Conservation (phyloP, 2,888 invertebrate species). For the Epinotia demarniana region DNA sequence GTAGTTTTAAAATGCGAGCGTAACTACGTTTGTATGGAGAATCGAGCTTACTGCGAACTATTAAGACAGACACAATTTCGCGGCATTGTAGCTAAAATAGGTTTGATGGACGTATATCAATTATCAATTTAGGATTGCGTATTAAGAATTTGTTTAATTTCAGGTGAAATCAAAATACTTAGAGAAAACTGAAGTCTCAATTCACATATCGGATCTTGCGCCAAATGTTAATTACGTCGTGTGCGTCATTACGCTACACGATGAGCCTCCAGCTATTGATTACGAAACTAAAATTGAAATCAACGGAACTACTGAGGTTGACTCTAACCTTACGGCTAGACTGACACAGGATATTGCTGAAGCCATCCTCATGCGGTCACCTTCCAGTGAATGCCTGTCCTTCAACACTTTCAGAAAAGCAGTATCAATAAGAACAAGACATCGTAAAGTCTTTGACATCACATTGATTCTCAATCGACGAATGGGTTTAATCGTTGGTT, state of each 20-base stretch:
- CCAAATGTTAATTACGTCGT: slow-evolving; percentile 73
- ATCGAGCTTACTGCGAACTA: too few species aligned
- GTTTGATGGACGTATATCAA: too few species aligned
- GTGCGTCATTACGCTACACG: slow-evolving; percentile 72
- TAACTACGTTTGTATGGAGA: too few species aligned
- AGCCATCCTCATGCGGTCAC: slow-evolving; percentile 69
- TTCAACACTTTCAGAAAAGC: slow-evolving; percentile 75
- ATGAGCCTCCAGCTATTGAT: slow-evolving; percentile 61
- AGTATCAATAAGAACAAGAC: slow-evolving; percentile 60
- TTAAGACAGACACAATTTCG: too few species aligned
- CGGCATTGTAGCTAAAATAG: too few species aligned
- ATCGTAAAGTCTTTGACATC: slow-evolving; percentile 67
- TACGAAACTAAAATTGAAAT: slow-evolving; percentile 57
- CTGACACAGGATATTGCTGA: slow-evolving; percentile 71
- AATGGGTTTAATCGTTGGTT: slow-evolving; percentile 79
- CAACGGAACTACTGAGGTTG: slow-evolving; percentile 61
- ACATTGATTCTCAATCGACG: slow-evolving; percentile 72
- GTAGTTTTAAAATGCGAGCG: too few species aligned
- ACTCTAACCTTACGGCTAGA: slow-evolving; percentile 63
- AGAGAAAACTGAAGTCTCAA: slow-evolving; percentile 71
- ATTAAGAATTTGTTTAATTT: slow-evolving; percentile 46
- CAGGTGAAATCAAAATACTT: slow-evolving; percentile 76
- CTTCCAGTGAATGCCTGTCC: slow-evolving; percentile 77
- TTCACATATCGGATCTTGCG: slow-evolving; percentile 67
- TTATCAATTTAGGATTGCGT: too few species aligned